These are phyloP conservation scores for Aphelinus certus DNA, from an alignment of 1,140 invertebrate genomes.

Conservation along the genomic window DNA sequence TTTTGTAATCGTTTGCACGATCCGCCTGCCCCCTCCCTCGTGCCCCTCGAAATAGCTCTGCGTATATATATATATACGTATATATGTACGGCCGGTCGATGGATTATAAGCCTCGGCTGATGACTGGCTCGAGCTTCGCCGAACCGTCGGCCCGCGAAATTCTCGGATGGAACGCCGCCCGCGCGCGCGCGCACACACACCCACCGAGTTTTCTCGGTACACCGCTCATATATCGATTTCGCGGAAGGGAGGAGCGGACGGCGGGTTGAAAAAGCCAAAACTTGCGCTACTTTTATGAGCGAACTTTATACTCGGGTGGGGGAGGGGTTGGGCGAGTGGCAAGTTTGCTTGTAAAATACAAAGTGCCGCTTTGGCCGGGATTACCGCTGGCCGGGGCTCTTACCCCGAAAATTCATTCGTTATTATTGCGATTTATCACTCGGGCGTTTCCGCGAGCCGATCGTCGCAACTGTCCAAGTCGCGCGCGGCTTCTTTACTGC, in stretches of 20 bases:
- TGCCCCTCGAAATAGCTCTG: neutral
- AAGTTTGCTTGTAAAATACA: conserved; percentile 19
- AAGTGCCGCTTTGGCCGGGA: conserved; percentile 20
- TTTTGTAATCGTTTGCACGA: conserved; percentile 8
- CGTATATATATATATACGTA: no score
- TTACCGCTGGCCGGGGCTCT: neutral
- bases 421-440: conserved; percentile 20
- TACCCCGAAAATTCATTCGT: conserved; percentile 17
- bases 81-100: conserved; percentile 1
- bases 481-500: no score
- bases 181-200: neutral
- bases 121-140: neutral
- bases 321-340: neutral
- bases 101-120: conserved; percentile 1
- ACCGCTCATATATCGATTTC: conserved; percentile 18
- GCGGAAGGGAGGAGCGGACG: neutral
- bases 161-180: neutral
- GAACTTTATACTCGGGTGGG: neutral
- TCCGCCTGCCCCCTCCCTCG: neutral
- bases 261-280: neutral
- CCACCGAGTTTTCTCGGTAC: neutral
- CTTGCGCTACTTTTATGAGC: conserved; percentile 21
- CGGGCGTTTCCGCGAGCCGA: neutral
- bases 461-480: no score
- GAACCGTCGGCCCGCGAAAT: no score